These are phyloP conservation scores for Villa cingulata DNA, from an alignment of 2,888 invertebrate species.

Conservation along the genomic window DNA sequence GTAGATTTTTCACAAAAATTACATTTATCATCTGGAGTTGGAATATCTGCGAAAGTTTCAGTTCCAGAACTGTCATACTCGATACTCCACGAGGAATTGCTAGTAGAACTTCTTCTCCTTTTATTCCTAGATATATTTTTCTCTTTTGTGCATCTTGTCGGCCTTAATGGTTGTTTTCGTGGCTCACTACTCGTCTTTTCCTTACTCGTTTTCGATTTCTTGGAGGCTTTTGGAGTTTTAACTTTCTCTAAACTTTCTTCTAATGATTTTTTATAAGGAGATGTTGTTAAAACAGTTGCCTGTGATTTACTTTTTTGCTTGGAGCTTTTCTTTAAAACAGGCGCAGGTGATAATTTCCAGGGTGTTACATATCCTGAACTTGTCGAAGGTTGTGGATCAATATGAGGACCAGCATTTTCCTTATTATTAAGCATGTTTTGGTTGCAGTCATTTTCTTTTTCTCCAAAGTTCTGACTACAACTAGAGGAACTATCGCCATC, in stretches of 20 bases:
- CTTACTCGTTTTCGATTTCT: not conserved
- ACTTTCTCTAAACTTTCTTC: conserved; percentile 7
- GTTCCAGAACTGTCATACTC: conserved; percentile 3
- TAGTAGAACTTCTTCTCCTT: not conserved
- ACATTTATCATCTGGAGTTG: not conserved
- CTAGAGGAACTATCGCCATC: not conserved
- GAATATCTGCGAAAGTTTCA: conserved; percentile 4
- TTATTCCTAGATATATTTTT: not conserved
- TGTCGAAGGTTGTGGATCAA: not conserved
- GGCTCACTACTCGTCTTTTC: conserved; percentile 1
- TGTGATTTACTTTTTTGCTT: conserved; percentile 4
- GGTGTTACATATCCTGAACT: conserved; percentile 3
- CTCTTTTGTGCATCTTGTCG: not conserved
- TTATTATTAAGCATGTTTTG: too few relatives aligned
- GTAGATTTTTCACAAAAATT: conserved; percentile 6
- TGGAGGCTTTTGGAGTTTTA: conserved; percentile 1
- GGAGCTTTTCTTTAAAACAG: not conserved
- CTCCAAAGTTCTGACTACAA: too few relatives aligned
- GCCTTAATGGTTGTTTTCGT: conserved; percentile 1
- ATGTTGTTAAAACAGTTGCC: conserved; percentile 7
- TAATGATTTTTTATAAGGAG: conserved; percentile 10
- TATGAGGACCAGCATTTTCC: not conserved
- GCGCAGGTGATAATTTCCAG: conserved; percentile 10
- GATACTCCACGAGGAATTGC: conserved; percentile 4
- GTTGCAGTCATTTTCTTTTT: too few relatives aligned